These are phyloP conservation scores for Arctia plantaginis DNA, from an alignment of 2,888 invertebrate genomes.

Conservation along the genomic window DNA sequence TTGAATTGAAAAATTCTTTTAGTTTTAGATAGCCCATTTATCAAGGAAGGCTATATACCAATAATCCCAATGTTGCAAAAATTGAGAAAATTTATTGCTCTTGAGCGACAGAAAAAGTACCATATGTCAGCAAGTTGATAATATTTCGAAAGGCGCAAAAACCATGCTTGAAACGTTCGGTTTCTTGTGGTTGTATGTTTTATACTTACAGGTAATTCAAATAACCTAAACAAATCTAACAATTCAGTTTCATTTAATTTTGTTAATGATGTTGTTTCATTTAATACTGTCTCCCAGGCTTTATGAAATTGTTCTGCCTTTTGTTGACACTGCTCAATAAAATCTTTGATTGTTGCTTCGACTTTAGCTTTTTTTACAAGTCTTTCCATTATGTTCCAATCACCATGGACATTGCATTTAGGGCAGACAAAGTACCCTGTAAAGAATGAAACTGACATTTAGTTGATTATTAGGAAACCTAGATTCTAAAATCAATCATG, in stretches of 20 bases:
- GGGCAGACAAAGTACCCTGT: constrained; percentile 91
- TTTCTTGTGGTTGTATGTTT: background rate
- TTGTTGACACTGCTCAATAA: constrained; percentile 68
- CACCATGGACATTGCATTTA: constrained; percentile 88
- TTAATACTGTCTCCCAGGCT: constrained; percentile 79
- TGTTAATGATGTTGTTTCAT: constrained; percentile 75
- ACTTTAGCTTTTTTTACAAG: constrained; percentile 78
- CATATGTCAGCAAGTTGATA: no score
- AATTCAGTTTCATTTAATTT: constrained; percentile 77
- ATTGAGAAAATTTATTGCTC: no score
- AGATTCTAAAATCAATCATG: background rate
- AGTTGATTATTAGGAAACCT: background rate
- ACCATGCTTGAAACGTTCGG: background rate
- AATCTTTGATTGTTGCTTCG: constrained; percentile 70
- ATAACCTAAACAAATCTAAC: constrained; percentile 80
- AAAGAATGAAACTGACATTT: constrained; percentile 46
- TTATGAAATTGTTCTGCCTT: constrained; percentile 72
- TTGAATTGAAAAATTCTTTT: no score
- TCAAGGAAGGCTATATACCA: no score
- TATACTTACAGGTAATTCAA: constrained; percentile 86
- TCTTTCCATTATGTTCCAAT: constrained; percentile 87
- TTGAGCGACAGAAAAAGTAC: no score
- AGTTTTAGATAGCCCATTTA: no score
- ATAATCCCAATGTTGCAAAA: no score
- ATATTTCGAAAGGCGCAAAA: background rate